These are phyloP conservation scores for Beroe forskalii DNA, from an alignment of 37 sponge, comb jelly and placozoan genomes.

Conservation along the genomic window DNA sequence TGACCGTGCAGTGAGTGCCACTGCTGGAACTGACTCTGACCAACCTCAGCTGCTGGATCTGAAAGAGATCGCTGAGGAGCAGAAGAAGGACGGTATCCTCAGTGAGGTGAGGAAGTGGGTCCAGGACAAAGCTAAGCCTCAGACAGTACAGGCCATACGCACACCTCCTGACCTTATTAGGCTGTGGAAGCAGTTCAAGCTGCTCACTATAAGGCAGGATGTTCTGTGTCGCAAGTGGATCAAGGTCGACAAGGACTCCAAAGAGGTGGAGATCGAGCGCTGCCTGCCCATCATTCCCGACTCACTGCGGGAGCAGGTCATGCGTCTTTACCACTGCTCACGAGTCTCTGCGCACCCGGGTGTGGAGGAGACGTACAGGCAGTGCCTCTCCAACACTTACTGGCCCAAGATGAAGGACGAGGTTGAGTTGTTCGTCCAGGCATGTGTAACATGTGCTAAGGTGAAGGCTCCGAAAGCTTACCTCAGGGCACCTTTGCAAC, in stretches of 20 bases:
- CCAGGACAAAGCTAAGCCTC: background rate
- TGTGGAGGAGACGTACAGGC: background rate
- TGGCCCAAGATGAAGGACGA: background rate
- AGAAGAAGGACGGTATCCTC: background rate
- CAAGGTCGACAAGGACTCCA: background rate
- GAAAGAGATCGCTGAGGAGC: background rate
- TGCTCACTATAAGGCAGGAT: background rate
- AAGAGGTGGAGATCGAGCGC: constrained; percentile 13
- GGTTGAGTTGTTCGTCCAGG: background rate
- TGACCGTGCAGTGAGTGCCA: background rate
- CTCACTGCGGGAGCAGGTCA: background rate
- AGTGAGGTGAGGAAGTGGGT: constrained; percentile 17
- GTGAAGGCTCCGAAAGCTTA: background rate
- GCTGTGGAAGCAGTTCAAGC: constrained; percentile 1
- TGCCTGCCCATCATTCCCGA: background rate
- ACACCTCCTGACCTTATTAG: background rate
- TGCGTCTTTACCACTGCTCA: background rate
- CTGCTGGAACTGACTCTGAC: background rate
- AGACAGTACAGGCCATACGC: background rate
- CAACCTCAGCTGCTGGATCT: background rate
- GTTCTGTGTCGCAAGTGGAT: constrained; percentile 5
- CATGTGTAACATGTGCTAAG: background rate
- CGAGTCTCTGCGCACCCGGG: background rate
- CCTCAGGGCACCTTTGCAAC: constrained; percentile 19
- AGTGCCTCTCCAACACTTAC: background rate